Conservation (phyloP, 2,888 invertebrate genomes). For the Fragum fragum region DNA sequence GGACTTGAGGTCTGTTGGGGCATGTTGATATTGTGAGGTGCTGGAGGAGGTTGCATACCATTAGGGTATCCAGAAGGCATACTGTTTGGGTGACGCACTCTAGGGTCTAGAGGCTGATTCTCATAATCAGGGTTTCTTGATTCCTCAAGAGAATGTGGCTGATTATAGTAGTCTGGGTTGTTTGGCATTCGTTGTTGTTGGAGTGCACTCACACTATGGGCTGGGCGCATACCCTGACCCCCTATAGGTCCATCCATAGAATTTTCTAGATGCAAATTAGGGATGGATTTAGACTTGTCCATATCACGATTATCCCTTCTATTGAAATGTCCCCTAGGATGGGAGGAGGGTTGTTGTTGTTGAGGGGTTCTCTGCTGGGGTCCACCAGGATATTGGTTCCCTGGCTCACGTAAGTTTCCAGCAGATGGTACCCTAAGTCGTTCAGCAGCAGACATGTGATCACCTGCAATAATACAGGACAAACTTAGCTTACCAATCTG, state of each 20-base stretch:
- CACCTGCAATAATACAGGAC: constrained; percentile 54
- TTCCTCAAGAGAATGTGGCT: constrained; percentile 66
- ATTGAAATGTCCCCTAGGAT: constrained; percentile 56
- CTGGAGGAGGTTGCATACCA: constrained; percentile 56
- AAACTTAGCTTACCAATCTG: not conserved
- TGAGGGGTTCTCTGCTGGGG: constrained; percentile 29
- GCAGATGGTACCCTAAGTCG: constrained; percentile 67
- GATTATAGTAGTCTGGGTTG: constrained; percentile 72
- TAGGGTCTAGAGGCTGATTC: constrained; percentile 78
- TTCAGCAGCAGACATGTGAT: constrained; percentile 63
- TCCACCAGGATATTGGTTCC: constrained; percentile 15
- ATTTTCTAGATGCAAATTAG: constrained; percentile 78
- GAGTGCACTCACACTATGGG: constrained; percentile 78
- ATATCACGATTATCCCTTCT: constrained; percentile 63
- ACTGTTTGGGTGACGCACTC: constrained; percentile 48
- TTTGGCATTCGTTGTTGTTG: constrained; percentile 62
- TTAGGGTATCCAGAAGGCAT: constrained; percentile 52
- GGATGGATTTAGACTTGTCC: constrained; percentile 81
- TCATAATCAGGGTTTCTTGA: constrained; percentile 79
- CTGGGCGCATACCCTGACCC: constrained; percentile 69
- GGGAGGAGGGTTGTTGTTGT: constrained; percentile 56
- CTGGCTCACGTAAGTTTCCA: constrained; percentile 62
- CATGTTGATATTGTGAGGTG: constrained; percentile 37
- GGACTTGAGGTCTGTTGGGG: constrained; percentile 31
- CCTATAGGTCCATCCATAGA: constrained; percentile 74